Base-by-base conservation (phyloP, 1,140 invertebrate genomes). In the Tetramorium alpestre region DNA sequence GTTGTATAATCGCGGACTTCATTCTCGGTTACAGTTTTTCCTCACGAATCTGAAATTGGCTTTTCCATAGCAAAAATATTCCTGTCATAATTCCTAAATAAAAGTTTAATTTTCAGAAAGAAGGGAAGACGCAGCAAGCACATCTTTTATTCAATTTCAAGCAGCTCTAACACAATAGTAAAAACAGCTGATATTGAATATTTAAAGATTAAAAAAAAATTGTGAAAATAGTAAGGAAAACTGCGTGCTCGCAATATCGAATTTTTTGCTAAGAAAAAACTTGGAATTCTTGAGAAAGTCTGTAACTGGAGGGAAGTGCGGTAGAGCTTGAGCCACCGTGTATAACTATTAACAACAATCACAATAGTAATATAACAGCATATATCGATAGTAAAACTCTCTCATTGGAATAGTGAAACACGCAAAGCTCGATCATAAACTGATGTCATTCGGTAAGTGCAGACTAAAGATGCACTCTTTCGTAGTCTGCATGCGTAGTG, bases 391-490 rank as follows among this genome's bases (percentile, higher is more conserved):
- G 69, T 25, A 75, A 91, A 47, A 33, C 44, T 47, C 47, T 88
- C 76, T 86, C 60, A 89, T 89, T 86, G 60, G 85, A 88, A 76
- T 87, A 82, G 62, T 82, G 69, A 87, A 91, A 91, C 81, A 75
- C 91, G 82, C 65, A 72, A 89, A 89, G 62, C 90, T 91, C 81
- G 85, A 91, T 76, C 67, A 82, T 77, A 77, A 28, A 87, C 38
- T 73, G 89, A 25, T 85, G 84, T 89, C 86, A 54, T 47, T 80
- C 60, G n/a, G 41, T 58, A 81, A n/a, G 11, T 56, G 64, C 65
- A 56, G 16, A 5, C 2, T 28, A 56, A 81, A 47, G 33, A 18
- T 65, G 44, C 44, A 69, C 13, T 56, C 33, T 69, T 44, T 33
- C 22, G 8, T 44, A 4, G 41, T 73, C 11, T 82, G 25, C 41